phyloP scores from a whole-genome alignment of 1,140 invertebrate genomes.

The Littorina saxatilis region DNA sequence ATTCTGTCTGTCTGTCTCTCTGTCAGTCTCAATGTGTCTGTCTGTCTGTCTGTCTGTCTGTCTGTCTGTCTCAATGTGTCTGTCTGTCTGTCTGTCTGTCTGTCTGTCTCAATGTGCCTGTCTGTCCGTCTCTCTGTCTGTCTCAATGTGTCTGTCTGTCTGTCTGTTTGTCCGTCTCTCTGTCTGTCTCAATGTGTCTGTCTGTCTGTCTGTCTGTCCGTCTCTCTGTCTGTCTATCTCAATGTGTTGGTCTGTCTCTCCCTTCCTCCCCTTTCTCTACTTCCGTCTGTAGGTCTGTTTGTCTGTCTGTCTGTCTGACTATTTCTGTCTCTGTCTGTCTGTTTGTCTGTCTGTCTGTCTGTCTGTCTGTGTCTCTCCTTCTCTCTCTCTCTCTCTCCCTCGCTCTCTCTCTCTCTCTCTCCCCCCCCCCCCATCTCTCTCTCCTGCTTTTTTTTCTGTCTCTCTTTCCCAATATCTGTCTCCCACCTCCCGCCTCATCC shows the following conservation, averaged over 20 bases:
- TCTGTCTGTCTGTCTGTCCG: no score
- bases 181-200: background rate
- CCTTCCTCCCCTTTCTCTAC: background rate
- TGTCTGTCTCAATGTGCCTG: no score
- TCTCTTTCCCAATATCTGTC: no score
- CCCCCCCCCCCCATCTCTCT: no score
- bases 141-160: no score
- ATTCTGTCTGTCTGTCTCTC: background rate
- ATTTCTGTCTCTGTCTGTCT: background rate
- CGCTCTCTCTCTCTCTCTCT: no score
- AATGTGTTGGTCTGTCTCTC: no score
- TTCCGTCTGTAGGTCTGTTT: background rate
- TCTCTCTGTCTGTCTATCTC: no score
- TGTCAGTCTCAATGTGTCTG: background rate
- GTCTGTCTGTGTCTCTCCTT: no score
- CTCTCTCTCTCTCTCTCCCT: no score
- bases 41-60: background rate
- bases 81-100: background rate
- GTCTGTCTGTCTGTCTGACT: background rate
- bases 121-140: slow-evolving; percentile 6
- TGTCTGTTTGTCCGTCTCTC: background rate
- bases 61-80: background rate
- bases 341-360: background rate
- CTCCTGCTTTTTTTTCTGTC: no score
- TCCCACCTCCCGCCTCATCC: no score